Evolutionary conservation across 1,140 invertebrate species (phyloP).

Genomic region (Diorhabda carinulata): DNA sequence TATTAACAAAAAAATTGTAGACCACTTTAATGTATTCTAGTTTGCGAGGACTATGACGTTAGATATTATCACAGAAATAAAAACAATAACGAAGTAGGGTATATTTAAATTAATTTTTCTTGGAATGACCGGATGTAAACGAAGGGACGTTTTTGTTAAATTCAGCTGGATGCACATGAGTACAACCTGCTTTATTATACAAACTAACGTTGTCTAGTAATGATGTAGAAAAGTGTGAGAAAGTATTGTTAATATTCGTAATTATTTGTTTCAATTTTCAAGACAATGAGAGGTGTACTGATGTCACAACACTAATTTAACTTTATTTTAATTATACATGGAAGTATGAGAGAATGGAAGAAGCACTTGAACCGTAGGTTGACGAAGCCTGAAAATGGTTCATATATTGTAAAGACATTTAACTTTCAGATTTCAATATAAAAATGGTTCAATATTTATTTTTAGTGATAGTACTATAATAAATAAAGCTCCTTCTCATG

Average conservation of each 20-base stretch:
- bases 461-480: too few species aligned
- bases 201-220: background rate
- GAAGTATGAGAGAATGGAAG: background rate
- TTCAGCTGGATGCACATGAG: slow-evolving; percentile 1
- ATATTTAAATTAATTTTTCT: background rate
- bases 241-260: background rate
- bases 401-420: too few species aligned
- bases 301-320: background rate
- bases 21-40: too few species aligned
- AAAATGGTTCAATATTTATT: too few species aligned
- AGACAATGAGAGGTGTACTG: background rate
- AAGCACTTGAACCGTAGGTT: too few species aligned
- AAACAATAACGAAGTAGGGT: too few species aligned
- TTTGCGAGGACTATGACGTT: too few species aligned
- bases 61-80: too few species aligned
- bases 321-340: background rate
- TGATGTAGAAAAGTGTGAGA: background rate
- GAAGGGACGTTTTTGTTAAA: background rate
- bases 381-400: too few species aligned
- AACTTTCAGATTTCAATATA: too few species aligned
- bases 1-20: too few species aligned
- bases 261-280: background rate
- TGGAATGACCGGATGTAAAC: background rate
- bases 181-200: background rate
- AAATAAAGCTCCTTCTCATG: too few species aligned